Base-by-base conservation (phyloP, 2,888 invertebrate species). In the Drosophila testacea region DNA sequence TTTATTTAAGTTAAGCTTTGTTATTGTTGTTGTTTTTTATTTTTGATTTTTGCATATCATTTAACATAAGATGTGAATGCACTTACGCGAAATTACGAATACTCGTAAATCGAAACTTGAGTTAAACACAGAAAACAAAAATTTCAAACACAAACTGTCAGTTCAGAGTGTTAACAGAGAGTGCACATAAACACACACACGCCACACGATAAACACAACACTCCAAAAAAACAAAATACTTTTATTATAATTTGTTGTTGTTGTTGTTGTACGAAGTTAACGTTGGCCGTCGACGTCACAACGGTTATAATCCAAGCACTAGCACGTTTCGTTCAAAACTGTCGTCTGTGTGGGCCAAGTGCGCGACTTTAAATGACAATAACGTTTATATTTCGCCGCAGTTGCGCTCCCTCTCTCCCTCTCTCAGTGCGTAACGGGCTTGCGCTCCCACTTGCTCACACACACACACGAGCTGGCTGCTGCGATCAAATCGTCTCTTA, bases 271-370 rank as follows among this genome's bases (percentile, higher is more conserved):
- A 44, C 6, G 28, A 44, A 44, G 42, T 56, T 16, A 16, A 7
- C 52, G 61, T 62, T 4, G 39, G 27, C 22, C 46, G 47, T 54
- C 63, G 64, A 47, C 61, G 46, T 46, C 56, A 46, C 56, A 41
- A 28, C 54, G 50, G 36, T 41, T 59, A 76, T 73, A 73, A 68
- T 56, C 85, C 73, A 70, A 76, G 27, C 84, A 68, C 82, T 54
- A 66, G 67, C 79, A 76, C 81, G 84, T 73, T 79, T 71, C 82
- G 79, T 84, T 79, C 34, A 76, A 84, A 81, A 83, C 83, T 83
- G 87, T 69, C 78, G 56, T 64, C 81, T 57, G 79, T 86, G 69
- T 83, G 72, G 81, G 84, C 79, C 83, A 82, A 83, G 76, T 78
- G 70, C 55, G 56, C 50, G 54, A 71, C 71, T 77, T 77, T 78